Conservation (phyloP, 2,113 vertebrate genomes). For the Colistium nudipinnis region DNA sequence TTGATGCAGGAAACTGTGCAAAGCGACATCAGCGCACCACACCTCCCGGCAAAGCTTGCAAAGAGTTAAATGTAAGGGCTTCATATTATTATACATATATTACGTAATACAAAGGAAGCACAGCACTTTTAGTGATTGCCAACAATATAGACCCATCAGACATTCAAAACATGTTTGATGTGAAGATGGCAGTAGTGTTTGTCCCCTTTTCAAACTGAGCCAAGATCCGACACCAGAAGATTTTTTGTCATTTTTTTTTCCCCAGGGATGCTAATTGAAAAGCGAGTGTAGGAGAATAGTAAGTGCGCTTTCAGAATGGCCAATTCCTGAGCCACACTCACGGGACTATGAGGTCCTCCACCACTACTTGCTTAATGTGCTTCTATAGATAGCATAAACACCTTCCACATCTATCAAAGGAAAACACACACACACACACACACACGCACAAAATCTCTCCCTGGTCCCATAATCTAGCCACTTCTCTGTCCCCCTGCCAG, state of each 20-base stretch:
- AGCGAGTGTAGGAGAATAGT: background rate
- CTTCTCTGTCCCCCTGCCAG: slow-evolving; percentile 56
- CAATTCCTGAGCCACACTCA: slow-evolving; percentile 34
- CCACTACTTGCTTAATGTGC: slow-evolving; percentile 7
- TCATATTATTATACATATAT: no score
- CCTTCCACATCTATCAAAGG: slow-evolving; percentile 24
- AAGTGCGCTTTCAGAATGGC: slow-evolving; percentile 4
- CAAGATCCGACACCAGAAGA: slow-evolving; percentile 8
- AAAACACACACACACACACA: slow-evolving; percentile 16
- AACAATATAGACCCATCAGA: no score
- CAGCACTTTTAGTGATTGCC: background rate
- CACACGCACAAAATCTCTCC: slow-evolving; percentile 15
- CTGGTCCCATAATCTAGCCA: slow-evolving; percentile 35
- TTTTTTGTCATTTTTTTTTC: slow-evolving; percentile 2
- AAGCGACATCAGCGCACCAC: background rate
- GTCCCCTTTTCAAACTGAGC: slow-evolving; percentile 15
- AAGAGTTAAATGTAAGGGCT: background rate
- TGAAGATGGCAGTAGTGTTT: background rate
- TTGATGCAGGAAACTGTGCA: background rate
- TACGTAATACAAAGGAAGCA: background rate
- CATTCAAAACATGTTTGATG: no score
- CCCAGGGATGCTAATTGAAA: slow-evolving; percentile 15
- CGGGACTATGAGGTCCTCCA: slow-evolving; percentile 17
- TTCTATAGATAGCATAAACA: slow-evolving; percentile 34
- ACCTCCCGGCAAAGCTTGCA: background rate